These are phyloP conservation scores for Onchidella celtica DNA, from an alignment of 2,888 invertebrate genomes.

Conservation along the genomic window DNA sequence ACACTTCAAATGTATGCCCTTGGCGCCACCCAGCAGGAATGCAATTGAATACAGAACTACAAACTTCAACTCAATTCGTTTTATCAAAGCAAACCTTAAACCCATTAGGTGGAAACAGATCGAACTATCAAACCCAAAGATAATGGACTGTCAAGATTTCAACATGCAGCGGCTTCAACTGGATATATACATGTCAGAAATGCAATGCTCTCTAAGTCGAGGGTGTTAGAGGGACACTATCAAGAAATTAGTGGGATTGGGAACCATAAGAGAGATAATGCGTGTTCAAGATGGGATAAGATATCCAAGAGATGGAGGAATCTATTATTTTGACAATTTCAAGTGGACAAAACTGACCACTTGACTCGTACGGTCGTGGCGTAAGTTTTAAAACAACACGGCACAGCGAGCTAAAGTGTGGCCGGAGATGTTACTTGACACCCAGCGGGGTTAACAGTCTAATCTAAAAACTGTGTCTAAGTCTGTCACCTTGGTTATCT, in stretches of 20 bases:
- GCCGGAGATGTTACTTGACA: neutral
- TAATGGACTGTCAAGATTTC: neutral
- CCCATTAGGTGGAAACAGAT: too few relatives aligned
- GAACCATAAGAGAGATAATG: neutral
- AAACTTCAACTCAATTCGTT: too few relatives aligned
- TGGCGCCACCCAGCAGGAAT: too few relatives aligned
- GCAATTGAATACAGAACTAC: too few relatives aligned
- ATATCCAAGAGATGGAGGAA: neutral
- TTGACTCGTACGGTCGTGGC: neutral
- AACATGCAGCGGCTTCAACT: neutral
- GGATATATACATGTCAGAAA: neutral
- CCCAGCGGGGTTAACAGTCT: neutral
- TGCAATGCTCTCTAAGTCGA: neutral
- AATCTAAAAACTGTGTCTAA: neutral
- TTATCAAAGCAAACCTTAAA: too few relatives aligned
- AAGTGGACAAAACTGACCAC: neutral
- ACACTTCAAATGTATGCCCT: too few relatives aligned
- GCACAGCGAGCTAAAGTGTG: neutral
- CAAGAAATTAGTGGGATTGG: neutral
- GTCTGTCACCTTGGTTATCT: neutral
- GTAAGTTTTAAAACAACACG: neutral
- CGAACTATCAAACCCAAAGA: neutral
- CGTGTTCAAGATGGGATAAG: neutral
- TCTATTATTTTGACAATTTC: neutral
- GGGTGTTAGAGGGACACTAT: neutral